A percentile compares a stretch with the other conserved stretches of the same genome.
phyloP scores from a whole-genome alignment of 2,888 invertebrate genomes.

The Platycheirus rosarum region DNA sequence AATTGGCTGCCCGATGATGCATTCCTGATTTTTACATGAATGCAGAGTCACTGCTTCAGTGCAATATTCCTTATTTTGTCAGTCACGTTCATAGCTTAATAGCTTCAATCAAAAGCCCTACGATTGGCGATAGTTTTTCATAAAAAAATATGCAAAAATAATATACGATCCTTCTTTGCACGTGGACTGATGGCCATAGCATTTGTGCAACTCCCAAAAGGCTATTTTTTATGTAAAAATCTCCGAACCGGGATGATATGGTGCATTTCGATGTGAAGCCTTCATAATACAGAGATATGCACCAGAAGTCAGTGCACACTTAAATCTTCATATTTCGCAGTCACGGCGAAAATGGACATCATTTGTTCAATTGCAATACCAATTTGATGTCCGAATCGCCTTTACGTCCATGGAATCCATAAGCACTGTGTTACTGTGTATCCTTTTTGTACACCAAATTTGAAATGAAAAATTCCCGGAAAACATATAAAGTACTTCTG shows the following conservation, averaged over 20 bases:
- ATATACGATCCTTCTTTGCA: not conserved
- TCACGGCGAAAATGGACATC: slow-evolving; percentile 46
- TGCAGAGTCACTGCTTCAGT: no score
- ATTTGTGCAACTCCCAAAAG: slow-evolving; percentile 29
- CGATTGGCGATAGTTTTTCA: slow-evolving; percentile 56
- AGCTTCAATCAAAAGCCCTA: slow-evolving; percentile 63
- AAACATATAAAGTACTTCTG: not conserved
- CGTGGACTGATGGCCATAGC: not conserved
- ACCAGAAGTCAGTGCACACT: slow-evolving; percentile 19
- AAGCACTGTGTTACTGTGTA: slow-evolving; percentile 12
- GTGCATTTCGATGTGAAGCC: slow-evolving; percentile 27
- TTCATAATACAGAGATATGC: not conserved
- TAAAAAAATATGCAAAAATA: slow-evolving; percentile 39
- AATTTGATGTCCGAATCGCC: slow-evolving; percentile 26
- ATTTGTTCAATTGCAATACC: slow-evolving; percentile 47
- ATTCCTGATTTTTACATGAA: not conserved
- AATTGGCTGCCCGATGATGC: not conserved
- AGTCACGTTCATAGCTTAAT: slow-evolving; percentile 63
- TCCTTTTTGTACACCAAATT: not conserved
- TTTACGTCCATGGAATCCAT: slow-evolving; percentile 38
- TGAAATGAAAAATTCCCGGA: slow-evolving; percentile 5
- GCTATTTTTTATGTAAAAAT: slow-evolving; percentile 35
- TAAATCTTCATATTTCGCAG: slow-evolving; percentile 37
- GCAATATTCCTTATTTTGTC: not conserved
- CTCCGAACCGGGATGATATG: not conserved